These are phyloP conservation scores for Thumatha senex DNA, from an alignment of 2,888 invertebrate genomes.

Conservation along the genomic window DNA sequence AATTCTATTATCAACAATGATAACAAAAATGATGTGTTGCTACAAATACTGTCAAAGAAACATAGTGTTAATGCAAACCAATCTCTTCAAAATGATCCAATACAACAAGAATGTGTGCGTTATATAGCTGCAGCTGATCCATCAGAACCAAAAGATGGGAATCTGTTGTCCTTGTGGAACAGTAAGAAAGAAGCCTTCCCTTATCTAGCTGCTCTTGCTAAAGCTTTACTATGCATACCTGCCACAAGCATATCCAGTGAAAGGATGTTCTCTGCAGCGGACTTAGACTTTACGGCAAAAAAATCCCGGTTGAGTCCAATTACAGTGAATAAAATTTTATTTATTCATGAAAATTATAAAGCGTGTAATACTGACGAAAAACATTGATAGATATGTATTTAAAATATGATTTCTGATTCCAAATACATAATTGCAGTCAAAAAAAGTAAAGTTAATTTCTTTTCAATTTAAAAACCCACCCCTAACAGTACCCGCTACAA, in stretches of 20 bases:
- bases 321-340: slow-evolving; percentile 1
- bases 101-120: slow-evolving; percentile 14
- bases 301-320: slow-evolving; percentile 2
- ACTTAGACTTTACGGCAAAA: not conserved
- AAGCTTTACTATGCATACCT: slow-evolving; percentile 8
- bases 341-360: slow-evolving; percentile 2
- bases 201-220: slow-evolving; percentile 3
- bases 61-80: slow-evolving; percentile 7
- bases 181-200: slow-evolving; percentile 7
- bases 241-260: slow-evolving; percentile 8
- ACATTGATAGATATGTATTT: not conserved
- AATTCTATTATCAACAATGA: not conserved
- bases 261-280: slow-evolving; percentile 2
- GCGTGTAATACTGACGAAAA: not conserved
- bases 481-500: too few relatives aligned
- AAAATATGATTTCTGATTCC: too few relatives aligned
- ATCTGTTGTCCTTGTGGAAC: slow-evolving; percentile 10
- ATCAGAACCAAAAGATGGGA: slow-evolving; percentile 15
- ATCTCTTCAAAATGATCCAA: slow-evolving; percentile 7
- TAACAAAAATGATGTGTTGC: not conserved
- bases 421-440: not conserved
- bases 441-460: too few relatives aligned
- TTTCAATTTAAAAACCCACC: too few relatives aligned
- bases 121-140: slow-evolving; percentile 11
- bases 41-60: slow-evolving; percentile 1